Evolutionary conservation across 1,140 invertebrate species (phyloP), one percentile per base, ranked within the genome.

Genomic region (Drosophila rufa): DNA sequence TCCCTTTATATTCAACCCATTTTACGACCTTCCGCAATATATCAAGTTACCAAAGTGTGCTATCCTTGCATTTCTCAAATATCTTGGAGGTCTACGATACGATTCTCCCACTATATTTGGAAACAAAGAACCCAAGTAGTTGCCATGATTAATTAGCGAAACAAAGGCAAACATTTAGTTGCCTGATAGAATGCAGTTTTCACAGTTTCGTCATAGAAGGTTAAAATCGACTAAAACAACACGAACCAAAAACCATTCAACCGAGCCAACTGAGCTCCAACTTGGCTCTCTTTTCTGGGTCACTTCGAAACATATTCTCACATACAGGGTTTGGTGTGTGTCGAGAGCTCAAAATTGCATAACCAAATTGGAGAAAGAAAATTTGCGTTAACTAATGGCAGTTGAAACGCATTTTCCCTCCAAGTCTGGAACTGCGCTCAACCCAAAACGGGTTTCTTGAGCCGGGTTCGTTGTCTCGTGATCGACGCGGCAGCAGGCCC

Each of bases 171-270:
- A 58, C 61, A 48, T 40, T 65, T 67, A 71, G 76, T 86, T 81
- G 74, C 82, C 82, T 85, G 82, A 85, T 75, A 82, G 56, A 85
- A 85, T 85, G 82, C 82, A 58, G 60, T 75, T 75, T 66, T 66
- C 68, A 75, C 68, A 75, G 43, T 75, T 76, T 75, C 58, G 71
- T 75, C 70, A 75, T 75, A 74, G 60, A 77, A 85, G 77, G 65
- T 75, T 43, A 67, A 64, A 65, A 70, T 73, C 70, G 30, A 45
- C 62, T 59, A 66, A 50, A 82, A 82, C 50, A 84, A 84, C 82
- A 84, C 82, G 82, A 84, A 82, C 82, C 42, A 67, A 69, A 56
- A 36, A 19, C 17, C n/a, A 19, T 14, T n/a, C 50, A 53, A 53
- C 30, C 50, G 7, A 22, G 33, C 40, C 22, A 45, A 53, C 47